These are phyloP conservation scores for Huso huso DNA, from an alignment of 2,797 vertebrate genomes.

Conservation along the genomic window DNA sequence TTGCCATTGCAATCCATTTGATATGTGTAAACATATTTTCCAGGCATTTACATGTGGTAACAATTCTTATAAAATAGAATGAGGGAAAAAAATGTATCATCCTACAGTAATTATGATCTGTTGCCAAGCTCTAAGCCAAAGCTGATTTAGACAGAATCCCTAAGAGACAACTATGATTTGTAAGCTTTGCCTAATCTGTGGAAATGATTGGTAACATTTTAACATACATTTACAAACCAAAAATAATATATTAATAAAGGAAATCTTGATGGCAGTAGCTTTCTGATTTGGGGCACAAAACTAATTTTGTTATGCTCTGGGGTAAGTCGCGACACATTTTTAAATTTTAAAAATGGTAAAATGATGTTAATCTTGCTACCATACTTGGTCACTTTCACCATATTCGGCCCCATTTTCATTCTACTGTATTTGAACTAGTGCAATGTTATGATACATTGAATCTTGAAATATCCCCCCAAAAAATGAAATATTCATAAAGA, in stretches of 20 bases:
- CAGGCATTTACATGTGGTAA: constrained; percentile 46
- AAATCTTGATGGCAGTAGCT: background rate
- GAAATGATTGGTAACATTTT: background rate
- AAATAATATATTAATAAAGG: background rate
- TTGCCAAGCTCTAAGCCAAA: constrained; percentile 30
- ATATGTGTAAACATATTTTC: constrained; percentile 31
- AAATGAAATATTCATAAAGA: too few relatives aligned
- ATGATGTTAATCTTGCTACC: too few relatives aligned
- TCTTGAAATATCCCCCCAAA: too few relatives aligned
- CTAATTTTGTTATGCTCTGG: too few relatives aligned
- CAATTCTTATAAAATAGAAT: constrained; percentile 40
- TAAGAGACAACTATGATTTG: constrained; percentile 24
- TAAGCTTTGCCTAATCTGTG: constrained; percentile 25
- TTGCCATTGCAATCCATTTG: constrained; percentile 28
- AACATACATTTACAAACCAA: background rate
- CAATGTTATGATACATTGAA: too few relatives aligned
- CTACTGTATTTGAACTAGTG: too few relatives aligned
- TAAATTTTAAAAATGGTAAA: too few relatives aligned
- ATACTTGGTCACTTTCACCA: too few relatives aligned
- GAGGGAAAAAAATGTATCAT: constrained; percentile 43
- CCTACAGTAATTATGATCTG: constrained; percentile 30
- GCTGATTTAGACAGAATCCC: constrained; percentile 28
- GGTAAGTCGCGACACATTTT: too few relatives aligned
- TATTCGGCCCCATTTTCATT: too few relatives aligned
- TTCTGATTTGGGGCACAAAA: too few relatives aligned